A percentile compares a stretch with the other conserved stretches of the same genome.
phyloP scores from a whole-genome alignment of 2,797 vertebrate genomes.

The Luscinia luscinia region DNA sequence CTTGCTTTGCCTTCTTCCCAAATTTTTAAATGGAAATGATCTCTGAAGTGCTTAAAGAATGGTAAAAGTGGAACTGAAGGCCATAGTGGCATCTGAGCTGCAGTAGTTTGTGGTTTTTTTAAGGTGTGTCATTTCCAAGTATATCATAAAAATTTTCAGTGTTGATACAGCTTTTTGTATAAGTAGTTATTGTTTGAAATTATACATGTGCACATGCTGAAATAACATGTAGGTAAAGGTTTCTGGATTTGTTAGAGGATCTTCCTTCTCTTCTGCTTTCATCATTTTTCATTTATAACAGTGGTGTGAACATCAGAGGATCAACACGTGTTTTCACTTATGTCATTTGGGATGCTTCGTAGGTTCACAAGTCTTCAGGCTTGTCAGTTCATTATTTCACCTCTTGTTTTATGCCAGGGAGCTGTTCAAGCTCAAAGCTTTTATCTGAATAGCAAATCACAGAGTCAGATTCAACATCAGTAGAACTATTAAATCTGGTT shows the following conservation, averaged over 20 bases:
- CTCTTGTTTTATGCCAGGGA: neutral
- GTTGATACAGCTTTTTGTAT: neutral
- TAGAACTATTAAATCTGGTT: neutral
- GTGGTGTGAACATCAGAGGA: constrained; percentile 1
- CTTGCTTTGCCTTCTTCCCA: neutral
- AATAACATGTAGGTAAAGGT: neutral
- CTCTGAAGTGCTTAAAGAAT: neutral
- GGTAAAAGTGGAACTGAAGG: neutral
- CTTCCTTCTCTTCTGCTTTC: neutral
- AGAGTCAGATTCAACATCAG: neutral
- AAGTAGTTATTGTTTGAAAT: neutral
- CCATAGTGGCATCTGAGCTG: neutral
- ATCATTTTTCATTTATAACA: neutral
- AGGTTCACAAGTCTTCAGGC: neutral
- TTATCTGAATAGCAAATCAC: constrained; percentile 10
- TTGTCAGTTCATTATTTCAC: neutral
- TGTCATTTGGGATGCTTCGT: neutral
- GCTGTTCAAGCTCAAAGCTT: neutral
- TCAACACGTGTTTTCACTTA: neutral
- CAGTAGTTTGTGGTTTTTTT: neutral
- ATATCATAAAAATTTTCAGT: neutral
- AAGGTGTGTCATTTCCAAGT: neutral
- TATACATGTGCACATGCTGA: neutral
- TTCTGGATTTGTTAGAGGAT: neutral
- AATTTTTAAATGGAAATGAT: neutral